Conservation (phyloP, 2,113 vertebrate genomes). For the Pteropus alecto region DNA sequence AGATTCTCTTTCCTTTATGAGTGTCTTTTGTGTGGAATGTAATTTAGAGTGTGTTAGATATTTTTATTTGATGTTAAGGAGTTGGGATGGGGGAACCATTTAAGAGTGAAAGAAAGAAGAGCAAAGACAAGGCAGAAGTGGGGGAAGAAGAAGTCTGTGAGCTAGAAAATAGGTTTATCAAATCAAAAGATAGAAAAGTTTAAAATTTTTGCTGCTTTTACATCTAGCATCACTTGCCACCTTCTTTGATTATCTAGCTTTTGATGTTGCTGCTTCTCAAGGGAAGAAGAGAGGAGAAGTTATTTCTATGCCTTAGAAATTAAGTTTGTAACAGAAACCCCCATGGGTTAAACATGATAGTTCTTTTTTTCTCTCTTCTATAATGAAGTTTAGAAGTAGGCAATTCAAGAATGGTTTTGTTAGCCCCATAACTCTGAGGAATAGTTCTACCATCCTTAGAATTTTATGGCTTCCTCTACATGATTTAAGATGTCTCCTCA, state of each 20-base stretch:
- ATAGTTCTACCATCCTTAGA: neutral
- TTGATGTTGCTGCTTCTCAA: neutral
- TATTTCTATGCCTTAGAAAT: constrained; percentile 15
- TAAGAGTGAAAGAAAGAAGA: neutral
- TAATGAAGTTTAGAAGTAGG: neutral
- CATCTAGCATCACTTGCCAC: neutral
- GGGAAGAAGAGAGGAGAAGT: neutral
- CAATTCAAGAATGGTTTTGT: neutral
- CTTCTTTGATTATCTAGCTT: neutral
- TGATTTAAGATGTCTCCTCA: neutral
- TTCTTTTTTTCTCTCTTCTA: neutral
- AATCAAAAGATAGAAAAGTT: neutral
- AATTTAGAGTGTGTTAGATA: neutral
- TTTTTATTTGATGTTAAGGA: neutral
- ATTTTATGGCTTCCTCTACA: neutral
- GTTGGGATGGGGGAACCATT: neutral
- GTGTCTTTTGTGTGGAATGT: neutral
- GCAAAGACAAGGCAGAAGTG: neutral
- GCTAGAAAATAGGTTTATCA: neutral
- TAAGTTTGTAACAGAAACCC: neutral
- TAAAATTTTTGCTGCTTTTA: neutral
- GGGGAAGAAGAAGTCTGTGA: neutral
- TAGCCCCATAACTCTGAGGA: neutral
- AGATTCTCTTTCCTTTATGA: neutral
- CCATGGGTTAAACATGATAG: neutral